Evolutionary conservation across 2,797 vertebrate genomes (phyloP).

Genomic region (Takifugu ocellatus): DNA sequence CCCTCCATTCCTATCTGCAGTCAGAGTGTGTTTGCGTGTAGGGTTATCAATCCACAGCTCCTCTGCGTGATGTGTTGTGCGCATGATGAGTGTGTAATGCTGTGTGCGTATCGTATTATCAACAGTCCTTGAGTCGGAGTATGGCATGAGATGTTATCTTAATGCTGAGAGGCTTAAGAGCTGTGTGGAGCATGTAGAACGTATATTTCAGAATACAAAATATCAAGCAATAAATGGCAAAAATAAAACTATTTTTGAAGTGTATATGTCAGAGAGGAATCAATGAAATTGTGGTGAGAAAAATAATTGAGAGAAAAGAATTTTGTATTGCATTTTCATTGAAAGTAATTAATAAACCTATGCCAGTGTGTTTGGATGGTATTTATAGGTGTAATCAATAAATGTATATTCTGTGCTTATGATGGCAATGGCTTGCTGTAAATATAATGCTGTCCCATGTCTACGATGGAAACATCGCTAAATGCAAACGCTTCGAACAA

Average conservation of each 20-base stretch:
- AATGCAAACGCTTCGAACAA: no score
- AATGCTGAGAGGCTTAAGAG: conserved; percentile 12
- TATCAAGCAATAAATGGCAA: background rate
- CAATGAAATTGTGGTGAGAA: no score
- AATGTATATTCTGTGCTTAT: no score
- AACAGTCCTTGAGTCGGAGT: conserved; percentile 5
- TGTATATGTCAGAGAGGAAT: conserved; percentile 4
- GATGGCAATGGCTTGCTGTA: no score
- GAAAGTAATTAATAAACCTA: no score
- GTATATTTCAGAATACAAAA: background rate
- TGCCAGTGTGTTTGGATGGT: no score
- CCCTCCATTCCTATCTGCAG: conserved; percentile 36
- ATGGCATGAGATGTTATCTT: background rate
- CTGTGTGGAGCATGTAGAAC: background rate
- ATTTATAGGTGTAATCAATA: no score
- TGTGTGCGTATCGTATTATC: background rate
- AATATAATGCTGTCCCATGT: no score
- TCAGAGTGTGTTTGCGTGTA: conserved; percentile 9
- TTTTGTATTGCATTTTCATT: no score
- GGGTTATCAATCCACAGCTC: conserved; percentile 16
- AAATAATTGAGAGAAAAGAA: no score
- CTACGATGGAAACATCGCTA: no score
- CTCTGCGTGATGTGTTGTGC: conserved; percentile 2
- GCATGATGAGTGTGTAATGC: conserved; percentile 4
- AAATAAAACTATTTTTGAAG: background rate